These are phyloP conservation scores for Crossocerus cetratus DNA, from an alignment of 2,888 invertebrate species.

Conservation along the genomic window DNA sequence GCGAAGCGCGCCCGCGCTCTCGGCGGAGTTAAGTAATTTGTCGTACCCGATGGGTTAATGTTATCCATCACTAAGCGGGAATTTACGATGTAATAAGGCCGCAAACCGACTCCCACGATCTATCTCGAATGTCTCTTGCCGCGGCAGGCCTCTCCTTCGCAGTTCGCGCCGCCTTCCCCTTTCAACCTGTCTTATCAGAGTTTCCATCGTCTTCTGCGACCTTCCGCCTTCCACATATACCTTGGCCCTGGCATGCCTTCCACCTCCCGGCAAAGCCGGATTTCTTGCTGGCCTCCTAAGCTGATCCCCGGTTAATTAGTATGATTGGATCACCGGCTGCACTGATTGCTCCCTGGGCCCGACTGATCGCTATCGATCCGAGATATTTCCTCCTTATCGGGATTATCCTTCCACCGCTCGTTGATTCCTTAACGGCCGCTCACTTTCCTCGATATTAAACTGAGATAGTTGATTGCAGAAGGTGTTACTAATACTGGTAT, in stretches of 20 bases:
- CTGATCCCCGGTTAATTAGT: constrained; percentile 44
- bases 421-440: constrained; percentile 20
- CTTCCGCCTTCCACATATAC: constrained; percentile 4
- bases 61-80: constrained; percentile 70
- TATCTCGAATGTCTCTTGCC: constrained; percentile 58
- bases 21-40: constrained; percentile 70
- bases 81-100: constrained; percentile 73
- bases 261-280: constrained; percentile 14
- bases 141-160: constrained; percentile 13
- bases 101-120: constrained; percentile 66
- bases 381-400: constrained; percentile 29
- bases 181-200: constrained; percentile 26
- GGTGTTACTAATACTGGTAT: too few species aligned
- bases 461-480: too few species aligned
- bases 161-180: constrained; percentile 21
- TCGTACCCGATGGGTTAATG: constrained; percentile 71
- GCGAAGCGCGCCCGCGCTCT: too few species aligned
- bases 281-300: constrained; percentile 19
- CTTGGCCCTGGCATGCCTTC: constrained; percentile 17
- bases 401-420: constrained; percentile 12
- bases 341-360: background rate
- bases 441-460: too few species aligned
- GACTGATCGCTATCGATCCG: constrained; percentile 10
- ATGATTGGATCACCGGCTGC: constrained; percentile 21
- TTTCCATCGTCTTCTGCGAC: constrained; percentile 33